These are phyloP conservation scores for Poecilia latipinna DNA, from an alignment of 2,113 vertebrate species.

Conservation along the genomic window DNA sequence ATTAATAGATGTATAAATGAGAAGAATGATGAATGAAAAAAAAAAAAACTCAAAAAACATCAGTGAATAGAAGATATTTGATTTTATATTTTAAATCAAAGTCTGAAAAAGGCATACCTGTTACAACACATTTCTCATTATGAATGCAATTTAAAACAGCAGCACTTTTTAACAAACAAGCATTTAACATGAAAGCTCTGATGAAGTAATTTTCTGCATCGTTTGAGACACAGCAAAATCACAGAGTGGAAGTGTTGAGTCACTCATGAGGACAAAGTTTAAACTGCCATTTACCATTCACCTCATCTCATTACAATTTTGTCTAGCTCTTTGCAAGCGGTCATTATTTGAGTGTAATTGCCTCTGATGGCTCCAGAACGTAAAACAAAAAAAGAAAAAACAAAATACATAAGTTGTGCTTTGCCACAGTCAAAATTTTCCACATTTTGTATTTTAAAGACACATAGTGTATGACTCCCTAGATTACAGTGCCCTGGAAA, in stretches of 20 bases:
- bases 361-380: slow-evolving; percentile 11
- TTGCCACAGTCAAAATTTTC: background rate
- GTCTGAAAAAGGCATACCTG: slow-evolving; percentile 25
- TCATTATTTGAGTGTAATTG: slow-evolving; percentile 15
- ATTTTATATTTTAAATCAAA: slow-evolving; percentile 13
- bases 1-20: no score
- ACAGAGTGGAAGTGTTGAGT: slow-evolving; percentile 34
- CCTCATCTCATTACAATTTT: slow-evolving; percentile 7
- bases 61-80: background rate
- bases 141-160: slow-evolving; percentile 45
- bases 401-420: background rate
- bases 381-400: slow-evolving; percentile 11
- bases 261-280: slow-evolving; percentile 28
- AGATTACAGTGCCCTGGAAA: no score
- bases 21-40: background rate
- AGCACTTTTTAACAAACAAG: slow-evolving; percentile 54
- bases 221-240: slow-evolving; percentile 59
- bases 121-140: slow-evolving; percentile 19
- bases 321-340: slow-evolving; percentile 33
- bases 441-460: background rate
- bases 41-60: background rate
- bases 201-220: slow-evolving; percentile 69
- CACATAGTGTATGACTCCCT: no score
- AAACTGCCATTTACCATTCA: slow-evolving; percentile 25
- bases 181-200: slow-evolving; percentile 46